Evolutionary conservation across 2,113 vertebrate species (phyloP).

Genomic region (Leptobrachium ailaonicum): DNA sequence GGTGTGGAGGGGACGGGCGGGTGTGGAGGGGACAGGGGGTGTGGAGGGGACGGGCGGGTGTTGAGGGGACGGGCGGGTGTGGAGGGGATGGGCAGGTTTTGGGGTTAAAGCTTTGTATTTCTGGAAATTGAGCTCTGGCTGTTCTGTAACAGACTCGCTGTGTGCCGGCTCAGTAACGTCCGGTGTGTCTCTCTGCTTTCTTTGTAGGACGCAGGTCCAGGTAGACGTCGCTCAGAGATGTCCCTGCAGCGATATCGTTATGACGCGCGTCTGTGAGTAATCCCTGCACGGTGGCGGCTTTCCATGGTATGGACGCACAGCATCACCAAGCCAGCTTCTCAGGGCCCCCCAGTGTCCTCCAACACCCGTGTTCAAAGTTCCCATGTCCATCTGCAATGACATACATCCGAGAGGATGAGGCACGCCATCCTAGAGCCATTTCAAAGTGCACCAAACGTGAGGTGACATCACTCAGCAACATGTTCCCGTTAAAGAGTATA

Average conservation of each 20-base stretch:
- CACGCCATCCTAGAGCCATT: constrained; percentile 70
- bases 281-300: constrained; percentile 64
- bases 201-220: constrained; percentile 53
- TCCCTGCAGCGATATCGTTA: constrained; percentile 52
- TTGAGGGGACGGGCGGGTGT: too few relatives aligned
- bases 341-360: constrained; percentile 64
- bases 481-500: constrained; percentile 67
- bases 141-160: background rate
- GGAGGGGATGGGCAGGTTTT: background rate
- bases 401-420: constrained; percentile 67
- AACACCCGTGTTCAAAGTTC: constrained; percentile 61
- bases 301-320: constrained; percentile 74
- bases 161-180: constrained; percentile 8
- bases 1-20: background rate
- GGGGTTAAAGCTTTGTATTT: background rate
- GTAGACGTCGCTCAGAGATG: constrained; percentile 54
- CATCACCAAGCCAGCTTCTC: constrained; percentile 66
- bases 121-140: background rate
- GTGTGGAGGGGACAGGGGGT: background rate
- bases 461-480: constrained; percentile 67
- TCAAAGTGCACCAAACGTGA: constrained; percentile 72
- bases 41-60: background rate
- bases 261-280: constrained; percentile 73
- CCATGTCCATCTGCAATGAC: constrained; percentile 69
- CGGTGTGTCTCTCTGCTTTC: constrained; percentile 61